Conservation (phyloP, 2,888 invertebrate genomes). For the Acanthococcus lagerstroemiae region DNA sequence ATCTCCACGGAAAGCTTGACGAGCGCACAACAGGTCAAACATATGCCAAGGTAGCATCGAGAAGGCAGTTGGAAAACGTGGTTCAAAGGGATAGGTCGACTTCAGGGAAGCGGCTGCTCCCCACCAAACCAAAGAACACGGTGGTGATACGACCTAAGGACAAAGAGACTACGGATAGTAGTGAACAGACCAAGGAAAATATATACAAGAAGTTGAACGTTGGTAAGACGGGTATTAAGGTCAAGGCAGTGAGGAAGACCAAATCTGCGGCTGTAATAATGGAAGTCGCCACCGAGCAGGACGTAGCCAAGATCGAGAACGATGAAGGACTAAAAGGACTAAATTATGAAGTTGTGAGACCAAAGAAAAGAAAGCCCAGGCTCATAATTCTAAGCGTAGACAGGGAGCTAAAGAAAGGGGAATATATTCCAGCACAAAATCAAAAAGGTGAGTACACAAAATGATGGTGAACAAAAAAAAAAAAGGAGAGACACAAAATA, state of each 20-base stretch:
- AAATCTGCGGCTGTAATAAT: no score
- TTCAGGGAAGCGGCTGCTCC: no score
- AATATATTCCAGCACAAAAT: no score
- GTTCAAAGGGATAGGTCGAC: no score
- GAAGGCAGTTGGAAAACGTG: no score
- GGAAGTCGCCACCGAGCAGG: not conserved
- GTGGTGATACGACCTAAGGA: not conserved
- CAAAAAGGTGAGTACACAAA: no score
- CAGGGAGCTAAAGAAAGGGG: not conserved
- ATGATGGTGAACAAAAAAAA: no score
- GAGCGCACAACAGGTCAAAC: no score
- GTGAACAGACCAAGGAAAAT: not conserved
- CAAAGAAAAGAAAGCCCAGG: not conserved
- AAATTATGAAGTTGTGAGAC: not conserved
- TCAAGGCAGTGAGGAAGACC: no score
- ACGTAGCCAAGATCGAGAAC: not conserved
- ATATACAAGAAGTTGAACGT: not conserved
- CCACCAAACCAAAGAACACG: not conserved
- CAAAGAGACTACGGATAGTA: not conserved
- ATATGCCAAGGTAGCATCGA: no score
- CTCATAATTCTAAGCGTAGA: not conserved
- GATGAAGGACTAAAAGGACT: not conserved
- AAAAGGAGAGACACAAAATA: no score
- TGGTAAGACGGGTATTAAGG: not conserved
- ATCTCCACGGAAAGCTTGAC: no score